These are phyloP conservation scores for Gambelia wislizenii DNA, from an alignment of 2,797 vertebrate species.

Conservation along the genomic window DNA sequence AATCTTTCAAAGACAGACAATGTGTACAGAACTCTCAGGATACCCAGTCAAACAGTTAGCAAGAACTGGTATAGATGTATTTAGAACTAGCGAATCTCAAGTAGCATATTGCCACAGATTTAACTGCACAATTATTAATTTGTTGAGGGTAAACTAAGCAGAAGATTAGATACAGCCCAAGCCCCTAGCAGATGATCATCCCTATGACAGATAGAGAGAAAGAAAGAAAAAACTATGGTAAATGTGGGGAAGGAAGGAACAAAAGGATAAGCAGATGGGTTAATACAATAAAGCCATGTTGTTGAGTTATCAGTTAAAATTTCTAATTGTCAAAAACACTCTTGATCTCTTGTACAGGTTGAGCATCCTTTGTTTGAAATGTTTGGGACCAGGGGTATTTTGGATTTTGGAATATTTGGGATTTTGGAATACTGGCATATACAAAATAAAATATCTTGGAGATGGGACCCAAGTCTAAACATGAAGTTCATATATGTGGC, in stretches of 20 bases:
- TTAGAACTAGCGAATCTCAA: conserved; percentile 40
- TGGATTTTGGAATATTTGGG: too few relatives aligned
- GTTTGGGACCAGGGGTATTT: too few relatives aligned
- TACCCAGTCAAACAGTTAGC: background rate
- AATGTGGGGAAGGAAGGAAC: background rate
- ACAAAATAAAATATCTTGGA: too few relatives aligned
- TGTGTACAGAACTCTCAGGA: conserved; percentile 19
- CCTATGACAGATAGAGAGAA: background rate
- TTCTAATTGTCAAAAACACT: background rate
- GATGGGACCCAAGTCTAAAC: too few relatives aligned
- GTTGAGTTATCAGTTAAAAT: background rate
- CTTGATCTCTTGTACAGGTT: background rate
- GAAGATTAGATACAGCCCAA: background rate
- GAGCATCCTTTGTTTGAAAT: too few relatives aligned
- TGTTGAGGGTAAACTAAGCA: background rate
- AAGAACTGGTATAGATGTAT: conserved; percentile 27
- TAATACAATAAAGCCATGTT: background rate
- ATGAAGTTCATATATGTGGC: too few relatives aligned
- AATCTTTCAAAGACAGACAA: conserved; percentile 28
- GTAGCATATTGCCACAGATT: background rate
- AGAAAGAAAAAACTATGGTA: background rate
- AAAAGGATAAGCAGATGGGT: background rate
- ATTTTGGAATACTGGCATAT: too few relatives aligned
- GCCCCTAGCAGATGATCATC: background rate
- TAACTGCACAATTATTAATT: background rate